These are phyloP conservation scores for Teinopalpus imperialis DNA, from an alignment of 2,888 invertebrate species.

Conservation along the genomic window DNA sequence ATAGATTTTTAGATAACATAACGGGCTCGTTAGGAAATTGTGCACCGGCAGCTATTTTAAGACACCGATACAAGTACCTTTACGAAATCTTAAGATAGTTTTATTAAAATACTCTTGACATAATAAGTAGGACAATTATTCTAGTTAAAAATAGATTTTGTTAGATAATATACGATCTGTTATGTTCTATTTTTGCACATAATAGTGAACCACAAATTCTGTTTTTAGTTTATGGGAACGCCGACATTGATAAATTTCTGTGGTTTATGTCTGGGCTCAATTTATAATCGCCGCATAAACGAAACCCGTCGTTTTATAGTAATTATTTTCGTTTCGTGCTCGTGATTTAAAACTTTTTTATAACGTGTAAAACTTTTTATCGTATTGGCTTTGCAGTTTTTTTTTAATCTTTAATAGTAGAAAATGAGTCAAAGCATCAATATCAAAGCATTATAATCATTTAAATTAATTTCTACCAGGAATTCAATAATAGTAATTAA, in stretches of 20 bases:
- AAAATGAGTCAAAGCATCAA: too few relatives aligned
- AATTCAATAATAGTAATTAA: too few relatives aligned
- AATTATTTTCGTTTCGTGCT: too few relatives aligned
- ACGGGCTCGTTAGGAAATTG: slow-evolving; percentile 6
- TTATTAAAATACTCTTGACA: background rate
- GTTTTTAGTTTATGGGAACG: slow-evolving; percentile 3
- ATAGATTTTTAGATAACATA: slow-evolving; percentile 20
- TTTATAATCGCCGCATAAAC: background rate
- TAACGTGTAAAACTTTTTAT: slow-evolving; percentile 5
- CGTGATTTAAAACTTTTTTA: too few relatives aligned
- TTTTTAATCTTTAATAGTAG: too few relatives aligned
- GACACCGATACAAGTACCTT: background rate
- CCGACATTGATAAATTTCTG: slow-evolving; percentile 8
- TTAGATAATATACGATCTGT: background rate
- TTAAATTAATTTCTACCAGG: too few relatives aligned
- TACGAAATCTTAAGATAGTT: background rate
- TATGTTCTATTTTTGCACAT: background rate
- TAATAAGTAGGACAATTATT: background rate
- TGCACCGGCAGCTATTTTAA: slow-evolving; percentile 9
- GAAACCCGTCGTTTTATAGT: background rate
- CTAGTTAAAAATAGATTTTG: background rate
- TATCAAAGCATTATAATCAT: too few relatives aligned
- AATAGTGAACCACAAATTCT: slow-evolving; percentile 1
- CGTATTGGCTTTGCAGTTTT: too few relatives aligned
- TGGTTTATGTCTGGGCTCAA: slow-evolving; percentile 7